phyloP scores from a whole-genome alignment of 2,888 invertebrate genomes.

The Parnassius smintheus region DNA sequence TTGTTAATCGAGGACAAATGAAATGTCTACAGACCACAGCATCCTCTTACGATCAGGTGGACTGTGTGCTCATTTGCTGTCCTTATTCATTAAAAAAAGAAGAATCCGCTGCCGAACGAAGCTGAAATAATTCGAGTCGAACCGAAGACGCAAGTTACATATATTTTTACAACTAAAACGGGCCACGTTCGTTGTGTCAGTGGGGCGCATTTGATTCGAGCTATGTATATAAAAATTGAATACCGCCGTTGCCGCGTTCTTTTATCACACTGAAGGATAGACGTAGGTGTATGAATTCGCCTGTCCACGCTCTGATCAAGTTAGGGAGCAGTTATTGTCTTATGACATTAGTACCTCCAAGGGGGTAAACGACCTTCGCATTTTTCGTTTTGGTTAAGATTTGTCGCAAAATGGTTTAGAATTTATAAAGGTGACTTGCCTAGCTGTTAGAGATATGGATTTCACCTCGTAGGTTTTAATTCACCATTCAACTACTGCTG shows the following conservation, averaged over 20 bases:
- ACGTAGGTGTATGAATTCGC: constrained; percentile 5
- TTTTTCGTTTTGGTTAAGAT: neutral
- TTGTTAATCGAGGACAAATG: too few species aligned
- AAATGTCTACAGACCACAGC: too few species aligned
- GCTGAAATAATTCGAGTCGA: neutral
- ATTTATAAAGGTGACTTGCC: too few species aligned
- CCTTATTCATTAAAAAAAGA: too few species aligned
- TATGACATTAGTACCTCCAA: constrained; percentile 1
- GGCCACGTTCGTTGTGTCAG: constrained; percentile 47
- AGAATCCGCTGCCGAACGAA: neutral
- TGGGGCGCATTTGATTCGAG: constrained; percentile 49
- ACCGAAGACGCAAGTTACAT: constrained; percentile 7
- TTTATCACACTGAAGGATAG: constrained; percentile 25
- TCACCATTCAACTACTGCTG: too few species aligned
- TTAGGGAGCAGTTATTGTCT: constrained; percentile 2
- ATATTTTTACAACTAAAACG: constrained; percentile 43
- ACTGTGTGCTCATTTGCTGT: too few species aligned
- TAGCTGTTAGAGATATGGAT: too few species aligned
- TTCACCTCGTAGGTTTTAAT: too few species aligned
- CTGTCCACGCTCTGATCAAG: neutral
- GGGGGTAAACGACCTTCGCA: constrained; percentile 1
- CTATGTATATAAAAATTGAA: constrained; percentile 33
- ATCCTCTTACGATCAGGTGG: too few species aligned
- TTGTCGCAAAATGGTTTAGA: too few species aligned
- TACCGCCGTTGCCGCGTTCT: constrained; percentile 32